Evolutionary conservation across 2,113 vertebrate species (phyloP).

Genomic region (Myrmecophaga tridactyla): DNA sequence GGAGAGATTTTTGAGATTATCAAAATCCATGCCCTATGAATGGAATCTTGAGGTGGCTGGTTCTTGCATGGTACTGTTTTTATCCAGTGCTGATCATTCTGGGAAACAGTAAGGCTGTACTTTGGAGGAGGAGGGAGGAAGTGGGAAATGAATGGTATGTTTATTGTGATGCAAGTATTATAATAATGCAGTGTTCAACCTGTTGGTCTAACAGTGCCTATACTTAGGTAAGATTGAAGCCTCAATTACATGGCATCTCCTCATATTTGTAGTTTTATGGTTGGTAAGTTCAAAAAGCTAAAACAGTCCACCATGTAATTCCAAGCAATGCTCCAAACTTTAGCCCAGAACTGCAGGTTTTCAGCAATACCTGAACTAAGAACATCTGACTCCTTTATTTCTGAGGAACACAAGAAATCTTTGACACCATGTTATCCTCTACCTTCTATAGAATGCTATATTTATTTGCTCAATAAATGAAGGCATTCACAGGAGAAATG

Average conservation of each 20-base stretch:
- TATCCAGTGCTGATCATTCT: neutral
- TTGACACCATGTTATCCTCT: neutral
- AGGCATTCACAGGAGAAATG: neutral
- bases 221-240: neutral
- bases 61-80: neutral
- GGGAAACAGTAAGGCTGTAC: neutral
- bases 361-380: neutral
- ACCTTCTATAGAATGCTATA: neutral
- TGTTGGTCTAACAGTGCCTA: neutral
- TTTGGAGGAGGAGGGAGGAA: neutral
- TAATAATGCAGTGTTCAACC: neutral
- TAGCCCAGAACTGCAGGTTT: neutral
- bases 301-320: neutral
- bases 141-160: neutral
- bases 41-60: neutral
- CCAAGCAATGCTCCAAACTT: neutral
- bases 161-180: neutral
- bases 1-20: neutral
- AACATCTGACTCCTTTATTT: neutral
- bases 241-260: neutral
- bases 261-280: neutral
- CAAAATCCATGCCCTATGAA: neutral
- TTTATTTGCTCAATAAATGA: neutral
- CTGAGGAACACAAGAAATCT: neutral
- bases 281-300: neutral